Conservation (phyloP, 2,797 vertebrate genomes). For the Rhyacichthys aspro region DNA sequence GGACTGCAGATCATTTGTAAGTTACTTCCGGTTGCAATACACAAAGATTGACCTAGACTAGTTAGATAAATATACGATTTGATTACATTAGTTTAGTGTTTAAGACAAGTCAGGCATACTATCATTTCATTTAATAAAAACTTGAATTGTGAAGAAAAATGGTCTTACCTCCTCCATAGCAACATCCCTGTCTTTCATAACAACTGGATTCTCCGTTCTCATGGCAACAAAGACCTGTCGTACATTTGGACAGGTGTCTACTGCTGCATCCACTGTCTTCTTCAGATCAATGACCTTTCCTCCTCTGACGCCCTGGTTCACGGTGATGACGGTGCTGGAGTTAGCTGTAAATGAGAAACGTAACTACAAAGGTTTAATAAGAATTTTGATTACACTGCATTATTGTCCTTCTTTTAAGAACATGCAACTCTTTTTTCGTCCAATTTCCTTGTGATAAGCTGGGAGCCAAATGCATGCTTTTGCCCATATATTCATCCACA, state of each 20-base stretch:
- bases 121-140: no score
- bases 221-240: conserved; percentile 88
- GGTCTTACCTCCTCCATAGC: conserved; percentile 89
- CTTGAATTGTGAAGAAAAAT: no score
- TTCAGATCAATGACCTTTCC: conserved; percentile 88
- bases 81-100: no score
- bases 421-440: neutral
- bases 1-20: no score
- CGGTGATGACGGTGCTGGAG: conserved; percentile 92
- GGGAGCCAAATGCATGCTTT: no score
- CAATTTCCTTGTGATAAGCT: no score
- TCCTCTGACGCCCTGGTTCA: conserved; percentile 90
- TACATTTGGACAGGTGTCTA: conserved; percentile 86
- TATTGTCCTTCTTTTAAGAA: no score
- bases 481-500: no score
- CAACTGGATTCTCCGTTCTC: conserved; percentile 86
- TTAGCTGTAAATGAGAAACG: conserved; percentile 76
- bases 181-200: conserved; percentile 84
- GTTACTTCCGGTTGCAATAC: no score
- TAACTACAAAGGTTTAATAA: neutral
- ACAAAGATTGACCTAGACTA: no score
- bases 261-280: conserved; percentile 87
- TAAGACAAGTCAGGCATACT: no score
- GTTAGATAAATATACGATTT: no score
- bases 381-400: neutral